A percentile compares a stretch with the other conserved stretches of the same genome.
These are phyloP conservation scores for Balanococcus diminutus DNA, from an alignment of 2,888 invertebrate species.

Conservation along the genomic window DNA sequence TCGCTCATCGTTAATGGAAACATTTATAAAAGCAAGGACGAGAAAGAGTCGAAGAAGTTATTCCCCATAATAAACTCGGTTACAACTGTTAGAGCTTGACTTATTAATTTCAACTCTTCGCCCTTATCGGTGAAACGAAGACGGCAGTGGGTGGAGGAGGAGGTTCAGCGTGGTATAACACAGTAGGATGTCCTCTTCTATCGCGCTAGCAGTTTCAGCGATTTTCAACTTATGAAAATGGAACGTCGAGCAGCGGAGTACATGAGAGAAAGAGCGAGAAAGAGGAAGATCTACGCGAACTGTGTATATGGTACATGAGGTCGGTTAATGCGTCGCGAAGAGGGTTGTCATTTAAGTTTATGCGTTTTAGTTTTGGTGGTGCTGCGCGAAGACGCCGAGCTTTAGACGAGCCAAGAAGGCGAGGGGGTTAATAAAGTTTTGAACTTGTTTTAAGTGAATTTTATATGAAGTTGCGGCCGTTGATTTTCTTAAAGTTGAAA, in stretches of 20 bases:
- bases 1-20: constrained; percentile 53
- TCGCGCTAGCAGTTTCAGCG: constrained; percentile 24
- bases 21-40: constrained; percentile 49
- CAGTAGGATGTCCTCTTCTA: constrained; percentile 12
- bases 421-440: constrained; percentile 54
- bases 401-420: neutral
- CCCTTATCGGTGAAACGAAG: neutral
- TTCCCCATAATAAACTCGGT: constrained; percentile 53
- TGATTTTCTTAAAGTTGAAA: constrained; percentile 53
- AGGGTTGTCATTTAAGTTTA: constrained; percentile 55
- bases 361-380: constrained; percentile 45
- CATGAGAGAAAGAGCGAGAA: neutral
- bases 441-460: constrained; percentile 55
- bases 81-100: constrained; percentile 54
- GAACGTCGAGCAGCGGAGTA: neutral
- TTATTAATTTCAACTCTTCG: constrained; percentile 51
- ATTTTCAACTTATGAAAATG: constrained; percentile 38
- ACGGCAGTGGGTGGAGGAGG: neutral
- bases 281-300: neutral
- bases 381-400: neutral
- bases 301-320: neutral
- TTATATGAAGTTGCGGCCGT: constrained; percentile 55
- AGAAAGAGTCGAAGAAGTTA: constrained; percentile 51
- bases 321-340: constrained; percentile 43
- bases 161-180: neutral